Conservation (phyloP, 2,888 invertebrate species). For the Oligia latruncula region DNA sequence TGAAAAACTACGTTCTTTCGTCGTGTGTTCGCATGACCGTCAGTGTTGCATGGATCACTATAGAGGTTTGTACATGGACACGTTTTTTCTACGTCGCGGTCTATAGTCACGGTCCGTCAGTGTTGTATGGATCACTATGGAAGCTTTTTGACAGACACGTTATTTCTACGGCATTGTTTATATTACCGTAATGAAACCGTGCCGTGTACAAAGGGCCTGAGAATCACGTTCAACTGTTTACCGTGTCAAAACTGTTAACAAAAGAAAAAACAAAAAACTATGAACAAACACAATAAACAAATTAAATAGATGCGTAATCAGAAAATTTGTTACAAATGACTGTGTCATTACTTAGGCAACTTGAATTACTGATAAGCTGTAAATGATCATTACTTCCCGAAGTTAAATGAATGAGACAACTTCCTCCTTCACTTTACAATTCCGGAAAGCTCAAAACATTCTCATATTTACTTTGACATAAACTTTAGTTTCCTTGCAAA, state of each 20-base stretch:
- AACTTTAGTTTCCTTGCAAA: not conserved
- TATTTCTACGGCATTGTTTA: not conserved
- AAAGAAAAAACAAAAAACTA: not conserved
- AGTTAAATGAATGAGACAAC: conserved; percentile 1
- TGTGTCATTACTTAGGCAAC: not conserved
- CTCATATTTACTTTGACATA: conserved; percentile 15
- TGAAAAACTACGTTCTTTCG: not conserved
- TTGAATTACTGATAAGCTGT: not conserved
- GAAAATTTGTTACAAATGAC: not conserved
- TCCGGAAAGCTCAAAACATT: not conserved
- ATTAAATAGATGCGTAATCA: not conserved
- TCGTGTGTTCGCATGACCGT: not conserved
- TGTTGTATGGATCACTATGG: too few species aligned
- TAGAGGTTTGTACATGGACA: too few species aligned
- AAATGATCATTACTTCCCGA: not conserved
- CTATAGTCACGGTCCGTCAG: too few species aligned
- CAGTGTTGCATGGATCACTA: too few species aligned
- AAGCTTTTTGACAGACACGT: not conserved
- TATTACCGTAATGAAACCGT: not conserved
- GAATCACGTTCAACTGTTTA: not conserved
- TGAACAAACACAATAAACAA: not conserved
- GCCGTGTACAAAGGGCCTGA: not conserved
- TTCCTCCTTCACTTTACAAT: conserved; percentile 2
- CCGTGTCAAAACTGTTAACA: not conserved
- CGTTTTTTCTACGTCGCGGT: too few species aligned